Evolutionary conservation across 2,888 invertebrate species (phyloP), one percentile per base, ranked within the genome.

Genomic region (Nycteola revayana): DNA sequence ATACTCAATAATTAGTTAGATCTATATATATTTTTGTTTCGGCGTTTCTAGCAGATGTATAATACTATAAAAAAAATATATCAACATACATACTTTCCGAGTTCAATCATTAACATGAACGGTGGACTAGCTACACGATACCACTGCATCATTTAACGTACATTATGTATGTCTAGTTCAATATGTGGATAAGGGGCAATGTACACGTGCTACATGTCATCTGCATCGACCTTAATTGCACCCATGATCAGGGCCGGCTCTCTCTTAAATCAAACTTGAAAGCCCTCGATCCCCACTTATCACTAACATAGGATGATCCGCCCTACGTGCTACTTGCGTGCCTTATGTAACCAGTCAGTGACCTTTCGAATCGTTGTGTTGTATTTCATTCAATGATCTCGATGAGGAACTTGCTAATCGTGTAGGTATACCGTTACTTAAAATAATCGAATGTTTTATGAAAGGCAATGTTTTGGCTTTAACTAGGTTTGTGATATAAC

Each of bases 261-360:
- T 87, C 86, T 86, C 86, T 87, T 75, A 86, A 87, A 83, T 82
- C 84, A 87, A 88, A 74, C 85, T 83, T 58, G 64, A 65, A 60
- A 77, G 86, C 83, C 87, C 87, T 85, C 83, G 75, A 88, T 72
- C 78, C 80, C 85, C 63, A 86, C 85, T 82, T 87, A 71, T 68
- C 61, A 51, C 57, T 48, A 62, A 64, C 67, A 59, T 50, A 55
- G 64, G 74, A 73, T 67, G 69, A 76, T 74, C 75, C 66, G 77
- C 71, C 77, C 77, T 76, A 67, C 68, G 66, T 66, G 58, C 54
- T 58, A 58, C 60, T 52, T 44, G 65, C 54, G 63, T 67, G 60
- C 50, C 75, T 85, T 85, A 87, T 74, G 85, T 73, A 85, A 86
- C 65, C 48, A 68, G 83, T 66, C 80, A 79, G 67, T 63, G 82